phyloP scores from a whole-genome alignment of 2,113 vertebrate species.

The Zosterops japonicus region DNA sequence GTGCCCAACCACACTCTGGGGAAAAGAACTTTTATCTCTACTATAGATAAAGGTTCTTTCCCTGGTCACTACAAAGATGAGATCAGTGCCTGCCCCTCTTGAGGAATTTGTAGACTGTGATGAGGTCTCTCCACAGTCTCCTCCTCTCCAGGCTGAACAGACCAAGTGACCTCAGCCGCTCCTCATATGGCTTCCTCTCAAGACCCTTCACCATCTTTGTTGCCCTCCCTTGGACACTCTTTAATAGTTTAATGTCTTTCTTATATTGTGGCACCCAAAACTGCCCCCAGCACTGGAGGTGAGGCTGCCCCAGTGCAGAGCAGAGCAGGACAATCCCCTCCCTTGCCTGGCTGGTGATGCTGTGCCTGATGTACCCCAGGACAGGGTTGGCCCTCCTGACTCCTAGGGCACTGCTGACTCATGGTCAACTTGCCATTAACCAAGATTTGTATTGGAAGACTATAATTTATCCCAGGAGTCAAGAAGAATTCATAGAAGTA shows the following conservation, averaged over 20 bases:
- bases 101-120: accelerated
- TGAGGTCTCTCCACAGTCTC: background rate
- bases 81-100: background rate
- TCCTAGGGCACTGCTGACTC: background rate
- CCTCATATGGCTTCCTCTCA: accelerated
- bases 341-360: accelerated
- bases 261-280: background rate
- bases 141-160: background rate
- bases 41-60: background rate
- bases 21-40: background rate
- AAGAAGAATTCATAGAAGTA: background rate
- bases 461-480: background rate
- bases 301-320: accelerated
- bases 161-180: background rate
- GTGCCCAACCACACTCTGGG: accelerated
- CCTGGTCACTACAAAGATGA: background rate
- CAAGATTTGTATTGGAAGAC: background rate
- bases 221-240: background rate
- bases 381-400: accelerated
- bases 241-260: background rate
- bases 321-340: background rate
- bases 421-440: background rate
- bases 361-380: background rate
- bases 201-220: background rate
- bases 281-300: accelerated